These are phyloP conservation scores for Cataglyphis altisquamis DNA, from an alignment of 2,888 invertebrate genomes.

Conservation along the genomic window DNA sequence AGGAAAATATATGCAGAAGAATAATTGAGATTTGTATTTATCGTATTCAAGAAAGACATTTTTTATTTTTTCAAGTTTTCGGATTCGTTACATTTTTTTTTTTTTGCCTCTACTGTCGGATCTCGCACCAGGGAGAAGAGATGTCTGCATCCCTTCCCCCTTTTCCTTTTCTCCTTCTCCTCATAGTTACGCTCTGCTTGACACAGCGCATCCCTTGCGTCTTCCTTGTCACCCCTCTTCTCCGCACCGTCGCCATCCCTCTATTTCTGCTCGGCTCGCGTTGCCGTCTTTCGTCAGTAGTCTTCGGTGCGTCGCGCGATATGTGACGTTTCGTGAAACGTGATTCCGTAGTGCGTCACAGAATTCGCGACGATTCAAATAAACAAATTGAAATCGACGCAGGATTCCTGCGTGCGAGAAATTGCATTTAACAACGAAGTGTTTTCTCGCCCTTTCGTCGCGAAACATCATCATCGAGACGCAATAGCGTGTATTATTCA, in stretches of 20 bases:
- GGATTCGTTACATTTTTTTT: not conserved
- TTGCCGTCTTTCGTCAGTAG: slow-evolving; percentile 72
- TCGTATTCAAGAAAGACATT: not conserved
- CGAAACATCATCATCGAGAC: not conserved
- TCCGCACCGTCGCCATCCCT: slow-evolving; percentile 65
- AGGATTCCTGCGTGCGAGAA: not conserved
- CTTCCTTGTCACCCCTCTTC: not conserved
- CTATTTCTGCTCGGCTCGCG: slow-evolving; percentile 63
- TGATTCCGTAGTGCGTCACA: slow-evolving; percentile 25
- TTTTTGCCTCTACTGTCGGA: not conserved
- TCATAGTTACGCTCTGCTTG: not conserved
- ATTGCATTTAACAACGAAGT: not conserved
- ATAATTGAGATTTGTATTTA: not conserved
- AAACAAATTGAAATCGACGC: not conserved
- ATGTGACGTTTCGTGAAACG: slow-evolving; percentile 30
- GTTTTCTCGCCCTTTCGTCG: not conserved
- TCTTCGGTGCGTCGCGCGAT: slow-evolving; percentile 71
- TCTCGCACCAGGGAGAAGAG: not conserved
- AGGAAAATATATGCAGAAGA: not conserved
- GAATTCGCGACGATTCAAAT: not conserved
- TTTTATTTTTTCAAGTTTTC: not conserved
- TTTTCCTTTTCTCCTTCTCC: slow-evolving; percentile 9
- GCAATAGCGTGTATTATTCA: not conserved
- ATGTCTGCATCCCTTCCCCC: not conserved
- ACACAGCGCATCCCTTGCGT: slow-evolving; percentile 6